Evolutionary conservation across 2,797 vertebrate species (phyloP), one percentile per base, ranked within the genome.

Genomic region (Morelia viridis): DNA sequence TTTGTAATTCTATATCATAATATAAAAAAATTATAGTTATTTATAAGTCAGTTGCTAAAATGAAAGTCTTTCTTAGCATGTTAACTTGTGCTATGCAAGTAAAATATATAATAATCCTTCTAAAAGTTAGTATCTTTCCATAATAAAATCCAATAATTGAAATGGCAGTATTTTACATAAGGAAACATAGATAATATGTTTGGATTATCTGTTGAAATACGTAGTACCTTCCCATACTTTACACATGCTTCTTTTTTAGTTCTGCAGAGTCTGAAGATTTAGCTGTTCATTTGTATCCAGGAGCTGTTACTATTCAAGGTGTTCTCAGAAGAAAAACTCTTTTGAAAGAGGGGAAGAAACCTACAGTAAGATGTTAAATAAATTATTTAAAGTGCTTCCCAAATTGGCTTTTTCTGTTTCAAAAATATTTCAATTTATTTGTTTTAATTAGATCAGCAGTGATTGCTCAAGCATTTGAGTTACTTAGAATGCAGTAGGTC

Each of bases 291-390:
- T 97, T 99, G 95, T 99, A 99, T 95, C 99, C 99, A 7, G 99
- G 98, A 97, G 98, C 98, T 11, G 98, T 99, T 94, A 99, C 99
- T 31, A 98, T 99, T 95, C 99, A 99, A 97, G 99, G 99, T 91
- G 99, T 99, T 94, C 96, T 99, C 95, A 98, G 98, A 95, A 98
- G 99, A 94, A 99, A 99, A 97, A 99, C 99, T 35, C 97, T 99
- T 94, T 97, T 99, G 94, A 99, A 99, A 97, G 99, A 99, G 97
- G 99, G 99, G 96, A 99, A 99, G 97, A 99, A 99, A 96, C 99
- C 99, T 92, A 99, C 99, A 92, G 99, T 99, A 97, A 98, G 98
- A 96, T 68, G 93, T 90, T 61, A 1, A 88, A n/a, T 76, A 85
- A 22, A 87, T 89, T 62, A 15, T 26, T 93, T 64, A 26, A 85